These are phyloP conservation scores for Cataglyphis rosenhaueri DNA, from an alignment of 2,888 invertebrate genomes.

Conservation along the genomic window DNA sequence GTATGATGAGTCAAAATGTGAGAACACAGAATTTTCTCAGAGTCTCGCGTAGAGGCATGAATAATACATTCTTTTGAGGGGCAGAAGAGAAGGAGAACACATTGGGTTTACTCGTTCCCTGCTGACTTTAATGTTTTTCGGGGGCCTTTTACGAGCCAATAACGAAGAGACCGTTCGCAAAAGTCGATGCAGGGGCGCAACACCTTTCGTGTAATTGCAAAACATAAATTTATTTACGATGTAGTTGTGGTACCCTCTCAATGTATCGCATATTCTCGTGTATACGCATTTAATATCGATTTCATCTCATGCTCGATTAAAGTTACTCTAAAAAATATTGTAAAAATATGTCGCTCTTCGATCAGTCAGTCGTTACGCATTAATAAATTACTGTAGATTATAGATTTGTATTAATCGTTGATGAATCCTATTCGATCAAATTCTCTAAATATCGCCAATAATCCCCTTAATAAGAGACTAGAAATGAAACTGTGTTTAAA, in stretches of 20 bases:
- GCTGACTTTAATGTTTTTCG: constrained; percentile 52
- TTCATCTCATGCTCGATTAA: constrained; percentile 28
- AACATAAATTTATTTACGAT: constrained; percentile 34
- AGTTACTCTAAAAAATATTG: constrained; percentile 18
- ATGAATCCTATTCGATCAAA: background rate
- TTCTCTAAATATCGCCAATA: constrained; percentile 11
- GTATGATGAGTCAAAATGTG: constrained; percentile 40
- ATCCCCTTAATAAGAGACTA: constrained; percentile 2
- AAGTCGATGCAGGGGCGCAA: constrained; percentile 16
- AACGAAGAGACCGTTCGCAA: constrained; percentile 28
- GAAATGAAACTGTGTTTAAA: constrained; percentile 4
- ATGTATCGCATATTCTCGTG: background rate
- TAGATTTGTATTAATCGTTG: constrained; percentile 32
- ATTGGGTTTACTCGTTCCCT: constrained; percentile 39
- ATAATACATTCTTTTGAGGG: constrained; percentile 42
- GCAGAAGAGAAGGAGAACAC: background rate
- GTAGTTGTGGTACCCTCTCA: background rate
- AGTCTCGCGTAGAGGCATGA: constrained; percentile 37
- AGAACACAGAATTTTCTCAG: constrained; percentile 25
- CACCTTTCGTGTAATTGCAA: constrained; percentile 39
- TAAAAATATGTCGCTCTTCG: constrained; percentile 6
- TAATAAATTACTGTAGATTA: constrained; percentile 15
- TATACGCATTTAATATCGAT: constrained; percentile 43
- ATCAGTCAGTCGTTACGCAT: background rate
- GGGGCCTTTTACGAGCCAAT: constrained; percentile 44